Conservation (phyloP, 2,797 vertebrate species). For the Cossypha dichroa region DNA sequence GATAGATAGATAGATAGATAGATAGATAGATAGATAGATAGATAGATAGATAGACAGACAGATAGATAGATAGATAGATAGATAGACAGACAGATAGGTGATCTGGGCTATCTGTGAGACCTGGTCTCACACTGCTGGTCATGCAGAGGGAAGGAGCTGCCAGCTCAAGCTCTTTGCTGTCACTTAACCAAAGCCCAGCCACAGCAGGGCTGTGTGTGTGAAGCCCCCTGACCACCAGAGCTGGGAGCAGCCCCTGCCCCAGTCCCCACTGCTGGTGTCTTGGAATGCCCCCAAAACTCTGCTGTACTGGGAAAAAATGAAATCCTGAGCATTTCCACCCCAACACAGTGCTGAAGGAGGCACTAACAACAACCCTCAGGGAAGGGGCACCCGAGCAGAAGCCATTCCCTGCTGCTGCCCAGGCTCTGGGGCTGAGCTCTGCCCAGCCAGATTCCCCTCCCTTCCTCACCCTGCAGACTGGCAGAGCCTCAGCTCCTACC, state of each 20-base stretch:
- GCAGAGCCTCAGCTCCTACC: not conserved
- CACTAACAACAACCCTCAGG: not conserved
- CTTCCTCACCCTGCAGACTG: not conserved
- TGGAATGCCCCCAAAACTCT: not conserved
- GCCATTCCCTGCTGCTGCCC: not conserved
- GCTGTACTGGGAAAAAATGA: not conserved
- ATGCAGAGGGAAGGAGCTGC: not conserved
- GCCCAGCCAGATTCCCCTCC: not conserved
- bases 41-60: too few relatives aligned
- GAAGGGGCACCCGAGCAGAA: not conserved
- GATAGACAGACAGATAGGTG: too few relatives aligned
- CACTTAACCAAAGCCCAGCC: not conserved
- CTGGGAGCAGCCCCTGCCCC: not conserved
- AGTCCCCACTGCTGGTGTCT: fast-evolving
- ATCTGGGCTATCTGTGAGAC: not conserved
- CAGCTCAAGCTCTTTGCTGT: not conserved
- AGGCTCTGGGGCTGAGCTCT: not conserved
- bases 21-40: too few relatives aligned
- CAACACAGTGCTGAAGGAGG: not conserved
- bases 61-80: too few relatives aligned
- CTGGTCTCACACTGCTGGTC: not conserved
- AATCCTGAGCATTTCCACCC: not conserved
- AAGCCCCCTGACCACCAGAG: fast-evolving
- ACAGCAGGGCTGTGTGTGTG: not conserved
- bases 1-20: too few relatives aligned